Base-by-base conservation (phyloP, 2,888 invertebrate species). In the Cantharis rufa region DNA sequence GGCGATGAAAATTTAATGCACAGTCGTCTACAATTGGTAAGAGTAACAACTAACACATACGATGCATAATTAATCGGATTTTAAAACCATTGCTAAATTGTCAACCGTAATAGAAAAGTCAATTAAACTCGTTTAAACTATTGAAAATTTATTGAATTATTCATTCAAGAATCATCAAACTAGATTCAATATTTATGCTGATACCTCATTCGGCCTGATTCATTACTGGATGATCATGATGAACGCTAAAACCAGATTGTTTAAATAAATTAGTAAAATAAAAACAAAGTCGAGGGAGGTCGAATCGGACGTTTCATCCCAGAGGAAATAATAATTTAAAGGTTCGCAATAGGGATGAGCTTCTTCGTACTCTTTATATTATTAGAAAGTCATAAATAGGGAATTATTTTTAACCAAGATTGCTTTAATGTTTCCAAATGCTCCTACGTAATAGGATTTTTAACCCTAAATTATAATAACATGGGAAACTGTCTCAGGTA, bases 1-100 rank as follows among this genome's bases (percentile, higher is more conserved):
- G 64, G n/a, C n/a, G 64, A 66, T 66, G 64, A 66, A 66, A 66
- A 21, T 66, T 66, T 66, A 66, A 66, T 66, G 64, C 24, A 16
- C 64, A 66, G n/a, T 66, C 13, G 64, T 66, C 64, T 66, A 24
- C 64, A n/a, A 66, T 66, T 66, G 64, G 21, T 66, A n/a, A 66
- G 64, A 48, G 48, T 48, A 48, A 48, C 48, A n/a, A 48, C 48
- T 48, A 48, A 48, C 48, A 48, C 48, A 48, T n/a, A 48, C 48
- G 48, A 7, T 48, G n/a, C 48, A 48, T 48, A n/a, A n/a, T 48
- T 48, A n/a, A 48, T 48, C n/a, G n/a, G 48, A 48, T 48, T 48
- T 48, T 48, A 48, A 48, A 48, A 48, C 13, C 48, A 13, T 48
- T n/a, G 48, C 48, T 48, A 48, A 48, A 48, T 48, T 48, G 48